Percentiles rank a stretch among this genome's conserved stretches.
Conservation (phyloP, 1,140 invertebrate species). For the Chrysoperla carnea region DNA sequence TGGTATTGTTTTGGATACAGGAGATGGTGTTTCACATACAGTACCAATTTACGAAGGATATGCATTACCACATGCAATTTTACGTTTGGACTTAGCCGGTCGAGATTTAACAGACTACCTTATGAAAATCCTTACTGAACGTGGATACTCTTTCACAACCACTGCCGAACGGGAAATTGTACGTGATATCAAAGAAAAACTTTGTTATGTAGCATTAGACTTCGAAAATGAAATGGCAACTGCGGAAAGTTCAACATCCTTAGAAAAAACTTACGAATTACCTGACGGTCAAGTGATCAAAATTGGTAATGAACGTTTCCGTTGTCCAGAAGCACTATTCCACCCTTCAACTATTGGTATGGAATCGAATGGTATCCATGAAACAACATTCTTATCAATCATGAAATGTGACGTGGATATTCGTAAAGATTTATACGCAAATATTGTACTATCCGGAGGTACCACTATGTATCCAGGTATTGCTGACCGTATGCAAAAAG, state of each 20-base stretch:
- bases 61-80: constrained; percentile 61
- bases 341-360: constrained; percentile 79
- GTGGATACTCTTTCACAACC: constrained; percentile 51
- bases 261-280: constrained; percentile 75
- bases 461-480: constrained; percentile 87
- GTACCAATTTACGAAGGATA: constrained; percentile 71
- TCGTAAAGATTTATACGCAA: constrained; percentile 85
- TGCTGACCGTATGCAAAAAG: constrained; percentile 70
- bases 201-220: constrained; percentile 71
- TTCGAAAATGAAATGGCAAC: constrained; percentile 80
- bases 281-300: constrained; percentile 85
- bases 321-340: constrained; percentile 83
- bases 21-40: constrained; percentile 76
- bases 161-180: constrained; percentile 70
- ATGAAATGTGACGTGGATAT: constrained; percentile 89
- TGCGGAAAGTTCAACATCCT: constrained; percentile 59
- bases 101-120: constrained; percentile 76
- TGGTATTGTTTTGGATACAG: constrained; percentile 63
- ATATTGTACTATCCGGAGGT: constrained; percentile 79
- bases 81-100: constrained; percentile 77
- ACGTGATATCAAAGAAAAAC: constrained; percentile 70
- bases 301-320: constrained; percentile 87
- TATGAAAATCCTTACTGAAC: constrained; percentile 77
- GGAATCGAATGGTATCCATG: constrained; percentile 67
- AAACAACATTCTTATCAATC: constrained; percentile 81